Percentiles rank a stretch among this genome's conserved stretches.
Conservation (phyloP, 2,888 invertebrate genomes). For the Tetragonisca angustula region DNA sequence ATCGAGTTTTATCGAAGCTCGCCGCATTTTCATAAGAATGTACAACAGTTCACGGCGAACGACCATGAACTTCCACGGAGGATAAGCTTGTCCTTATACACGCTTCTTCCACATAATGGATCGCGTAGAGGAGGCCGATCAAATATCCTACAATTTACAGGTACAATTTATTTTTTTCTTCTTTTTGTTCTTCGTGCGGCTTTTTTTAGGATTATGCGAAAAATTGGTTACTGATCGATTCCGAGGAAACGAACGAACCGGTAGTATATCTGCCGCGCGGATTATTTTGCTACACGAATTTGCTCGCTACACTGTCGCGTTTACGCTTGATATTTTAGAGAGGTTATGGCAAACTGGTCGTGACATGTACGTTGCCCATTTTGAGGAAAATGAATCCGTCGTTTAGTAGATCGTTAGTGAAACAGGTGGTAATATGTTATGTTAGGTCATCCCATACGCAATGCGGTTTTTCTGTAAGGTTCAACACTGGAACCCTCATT, state of each 20-base stretch:
- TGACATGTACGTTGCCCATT: not conserved
- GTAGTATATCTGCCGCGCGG: constrained; percentile 1
- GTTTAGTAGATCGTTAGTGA: not conserved
- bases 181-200: not conserved
- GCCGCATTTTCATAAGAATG: constrained; percentile 67
- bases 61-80: constrained; percentile 55
- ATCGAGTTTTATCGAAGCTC: constrained; percentile 54
- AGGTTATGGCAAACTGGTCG: constrained; percentile 8
- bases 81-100: constrained; percentile 25
- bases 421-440: not conserved
- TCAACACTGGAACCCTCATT: too few relatives aligned
- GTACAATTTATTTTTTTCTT: not conserved
- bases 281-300: constrained; percentile 14
- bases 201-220: constrained; percentile 8
- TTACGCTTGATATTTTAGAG: not conserved
- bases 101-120: constrained; percentile 13
- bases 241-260: constrained; percentile 1
- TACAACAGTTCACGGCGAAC: constrained; percentile 29
- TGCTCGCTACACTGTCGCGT: not conserved
- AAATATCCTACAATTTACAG: constrained; percentile 32
- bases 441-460: too few relatives aligned
- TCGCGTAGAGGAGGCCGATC: constrained; percentile 2
- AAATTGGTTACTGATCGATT: not conserved
- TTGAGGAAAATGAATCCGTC: not conserved
- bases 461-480: too few relatives aligned